These are phyloP conservation scores for Cyclargus thomasi DNA, from an alignment of 1,140 invertebrate genomes.

Conservation along the genomic window DNA sequence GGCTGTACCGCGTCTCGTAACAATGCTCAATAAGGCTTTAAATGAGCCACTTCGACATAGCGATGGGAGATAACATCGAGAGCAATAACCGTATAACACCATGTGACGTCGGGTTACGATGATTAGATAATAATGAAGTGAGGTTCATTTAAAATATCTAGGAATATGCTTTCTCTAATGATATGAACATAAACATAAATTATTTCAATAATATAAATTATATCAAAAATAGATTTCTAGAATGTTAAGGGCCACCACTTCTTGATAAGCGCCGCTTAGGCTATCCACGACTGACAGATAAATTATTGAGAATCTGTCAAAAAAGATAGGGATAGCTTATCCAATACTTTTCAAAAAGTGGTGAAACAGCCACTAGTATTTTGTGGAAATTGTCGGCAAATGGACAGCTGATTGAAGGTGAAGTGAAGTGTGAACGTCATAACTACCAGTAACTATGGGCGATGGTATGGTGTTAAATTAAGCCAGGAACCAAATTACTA, in stretches of 20 bases:
- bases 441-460: background rate
- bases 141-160: background rate
- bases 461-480: background rate
- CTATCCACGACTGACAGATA: too few relatives aligned
- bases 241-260: too few relatives aligned
- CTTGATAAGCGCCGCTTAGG: too few relatives aligned
- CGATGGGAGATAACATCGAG: background rate
- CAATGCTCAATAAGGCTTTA: conserved; percentile 12
- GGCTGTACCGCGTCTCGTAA: background rate
- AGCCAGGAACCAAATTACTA: background rate
- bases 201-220: too few relatives aligned
- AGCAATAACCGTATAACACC: background rate
- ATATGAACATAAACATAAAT: too few relatives aligned
- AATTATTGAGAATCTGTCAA: too few relatives aligned
- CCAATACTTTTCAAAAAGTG: too few relatives aligned
- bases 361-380: too few relatives aligned
- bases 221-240: too few relatives aligned
- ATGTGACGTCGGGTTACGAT: background rate
- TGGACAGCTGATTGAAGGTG: background rate
- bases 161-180: too few relatives aligned
- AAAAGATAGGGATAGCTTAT: too few relatives aligned
- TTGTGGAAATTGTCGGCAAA: background rate
- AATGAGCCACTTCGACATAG: background rate
- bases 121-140: background rate
- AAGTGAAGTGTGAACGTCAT: background rate